Conservation (phyloP, 2,888 invertebrate genomes). For the Cancer borealis region DNA sequence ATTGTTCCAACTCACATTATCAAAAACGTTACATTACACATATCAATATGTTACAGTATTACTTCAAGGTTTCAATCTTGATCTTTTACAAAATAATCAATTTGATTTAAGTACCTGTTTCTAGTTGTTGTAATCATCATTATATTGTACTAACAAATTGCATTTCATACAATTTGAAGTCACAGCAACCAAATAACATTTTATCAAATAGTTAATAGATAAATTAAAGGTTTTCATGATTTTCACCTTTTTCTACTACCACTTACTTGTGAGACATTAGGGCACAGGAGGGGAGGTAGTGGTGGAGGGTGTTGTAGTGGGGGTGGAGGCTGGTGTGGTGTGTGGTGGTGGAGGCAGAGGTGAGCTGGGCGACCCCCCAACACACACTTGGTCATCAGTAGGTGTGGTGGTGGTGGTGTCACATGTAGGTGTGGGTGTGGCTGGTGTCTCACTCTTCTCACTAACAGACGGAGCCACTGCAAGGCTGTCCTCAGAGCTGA, state of each 20-base stretch:
- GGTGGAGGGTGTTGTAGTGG: conserved; percentile 47
- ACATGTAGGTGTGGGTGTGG: background rate
- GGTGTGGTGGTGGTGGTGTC: conserved; percentile 50
- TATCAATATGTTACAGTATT: conserved; percentile 63
- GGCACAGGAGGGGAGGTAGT: conserved; percentile 49
- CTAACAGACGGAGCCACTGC: background rate
- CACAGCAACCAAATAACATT: conserved; percentile 58
- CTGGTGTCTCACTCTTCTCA: conserved; percentile 23
- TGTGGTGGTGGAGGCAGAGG: conserved; percentile 20
- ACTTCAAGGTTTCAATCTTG: conserved; percentile 65
- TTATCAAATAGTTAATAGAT: conserved; percentile 40
- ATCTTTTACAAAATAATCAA: conserved; percentile 60
- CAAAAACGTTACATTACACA: conserved; percentile 43
- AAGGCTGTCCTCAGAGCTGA: background rate
- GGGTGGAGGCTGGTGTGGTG: conserved; percentile 43
- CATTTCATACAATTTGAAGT: conserved; percentile 64
- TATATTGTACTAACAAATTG: conserved; percentile 68
- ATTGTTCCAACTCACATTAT: conserved; percentile 42
- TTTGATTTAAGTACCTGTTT: conserved; percentile 74
- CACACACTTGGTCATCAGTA: conserved; percentile 10
- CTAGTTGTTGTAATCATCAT: conserved; percentile 63
- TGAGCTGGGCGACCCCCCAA: conserved; percentile 32
- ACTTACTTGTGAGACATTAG: conserved; percentile 49
- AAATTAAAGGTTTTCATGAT: background rate
- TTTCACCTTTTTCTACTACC: conserved; percentile 55